A percentile compares a stretch with the other conserved stretches of the same genome.
Conservation (phyloP, 1,140 invertebrate genomes). For the Zophobas atratus region DNA sequence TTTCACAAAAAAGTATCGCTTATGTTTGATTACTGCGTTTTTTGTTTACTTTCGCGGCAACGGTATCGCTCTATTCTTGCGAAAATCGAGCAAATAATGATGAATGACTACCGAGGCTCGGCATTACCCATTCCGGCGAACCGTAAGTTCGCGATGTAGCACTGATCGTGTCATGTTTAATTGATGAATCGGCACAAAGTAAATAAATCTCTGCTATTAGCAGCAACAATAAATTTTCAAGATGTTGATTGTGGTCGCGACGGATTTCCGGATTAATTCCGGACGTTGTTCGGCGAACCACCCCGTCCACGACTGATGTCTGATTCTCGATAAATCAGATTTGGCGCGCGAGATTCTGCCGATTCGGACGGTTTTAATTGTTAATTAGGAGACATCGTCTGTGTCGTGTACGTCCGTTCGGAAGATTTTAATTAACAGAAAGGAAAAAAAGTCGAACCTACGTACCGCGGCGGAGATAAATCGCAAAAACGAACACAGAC, state of each 20-base stretch:
- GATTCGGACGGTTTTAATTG: slow-evolving; percentile 23
- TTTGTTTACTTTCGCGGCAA: too few relatives aligned
- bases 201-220: slow-evolving; percentile 17
- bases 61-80: neutral
- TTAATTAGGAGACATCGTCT: neutral
- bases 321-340: slow-evolving; percentile 25
- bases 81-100: slow-evolving; percentile 14
- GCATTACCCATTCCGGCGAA: neutral
- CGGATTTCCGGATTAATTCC: slow-evolving; percentile 6
- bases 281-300: neutral
- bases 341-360: slow-evolving; percentile 1
- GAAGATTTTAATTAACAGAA: slow-evolving; percentile 11
- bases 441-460: neutral
- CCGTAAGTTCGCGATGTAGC: neutral
- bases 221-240: slow-evolving; percentile 18
- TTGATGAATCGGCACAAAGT: slow-evolving; percentile 16
- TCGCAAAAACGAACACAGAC: neutral
- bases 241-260: slow-evolving; percentile 8
- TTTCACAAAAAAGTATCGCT: too few relatives aligned
- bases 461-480: neutral
- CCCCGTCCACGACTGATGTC: neutral
- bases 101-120: neutral
- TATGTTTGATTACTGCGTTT: too few relatives aligned
- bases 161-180: slow-evolving; percentile 10
- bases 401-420: neutral